phyloP scores from a whole-genome alignment of 2,888 invertebrate species.

The Nymphalis c-album region DNA sequence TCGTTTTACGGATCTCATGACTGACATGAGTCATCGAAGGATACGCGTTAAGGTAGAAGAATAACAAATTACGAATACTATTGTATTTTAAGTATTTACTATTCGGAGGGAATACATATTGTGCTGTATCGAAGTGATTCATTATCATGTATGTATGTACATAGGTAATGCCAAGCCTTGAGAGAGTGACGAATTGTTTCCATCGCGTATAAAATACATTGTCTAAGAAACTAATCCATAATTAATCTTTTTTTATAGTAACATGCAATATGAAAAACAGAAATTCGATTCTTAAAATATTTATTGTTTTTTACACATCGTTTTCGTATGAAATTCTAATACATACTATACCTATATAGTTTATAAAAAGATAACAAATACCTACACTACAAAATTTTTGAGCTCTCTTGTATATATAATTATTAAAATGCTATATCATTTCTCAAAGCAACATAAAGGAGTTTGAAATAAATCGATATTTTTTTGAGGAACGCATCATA shows the following conservation, averaged over 20 bases:
- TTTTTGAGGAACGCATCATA: constrained; percentile 53
- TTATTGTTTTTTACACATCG: too few species aligned
- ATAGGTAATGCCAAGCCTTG: constrained; percentile 36
- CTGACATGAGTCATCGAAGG: constrained; percentile 48
- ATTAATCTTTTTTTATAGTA: too few species aligned
- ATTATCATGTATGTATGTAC: constrained; percentile 39
- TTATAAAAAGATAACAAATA: too few species aligned
- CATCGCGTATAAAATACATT: constrained; percentile 10
- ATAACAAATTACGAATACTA: constrained; percentile 52
- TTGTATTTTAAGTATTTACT: constrained; percentile 38
- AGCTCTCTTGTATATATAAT: too few species aligned
- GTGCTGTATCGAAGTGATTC: constrained; percentile 40
- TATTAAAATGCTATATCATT: too few species aligned
- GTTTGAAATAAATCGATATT: constrained; percentile 23
- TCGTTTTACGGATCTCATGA: constrained; percentile 38
- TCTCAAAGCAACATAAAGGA: neutral
- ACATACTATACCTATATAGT: too few species aligned
- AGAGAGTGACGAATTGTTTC: constrained; percentile 30
- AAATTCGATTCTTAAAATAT: neutral
- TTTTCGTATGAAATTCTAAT: too few species aligned
- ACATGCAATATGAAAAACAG: neutral
- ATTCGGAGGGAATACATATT: constrained; percentile 47
- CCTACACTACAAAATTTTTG: too few species aligned
- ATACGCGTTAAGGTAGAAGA: constrained; percentile 47
- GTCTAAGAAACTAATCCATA: neutral